These are phyloP conservation scores for Dolichopus griseipennis DNA, from an alignment of 2,888 invertebrate species.

Conservation along the genomic window DNA sequence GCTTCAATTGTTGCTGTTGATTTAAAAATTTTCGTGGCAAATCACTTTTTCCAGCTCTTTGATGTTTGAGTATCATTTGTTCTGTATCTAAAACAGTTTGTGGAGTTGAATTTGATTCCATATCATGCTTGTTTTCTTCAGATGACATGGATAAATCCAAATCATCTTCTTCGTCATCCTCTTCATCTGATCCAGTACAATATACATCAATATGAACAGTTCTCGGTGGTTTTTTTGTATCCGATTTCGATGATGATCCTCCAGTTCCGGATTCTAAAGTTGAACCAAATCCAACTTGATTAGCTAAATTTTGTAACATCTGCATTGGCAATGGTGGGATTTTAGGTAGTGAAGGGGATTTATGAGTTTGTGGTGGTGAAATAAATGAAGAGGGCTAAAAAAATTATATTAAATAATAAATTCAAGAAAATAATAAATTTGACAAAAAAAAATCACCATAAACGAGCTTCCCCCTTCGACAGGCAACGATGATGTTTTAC, in stretches of 20 bases:
- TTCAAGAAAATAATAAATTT: conserved; percentile 8
- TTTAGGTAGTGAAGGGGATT: conserved; percentile 36
- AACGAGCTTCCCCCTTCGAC: conserved; percentile 40
- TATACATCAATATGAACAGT: conserved; percentile 69
- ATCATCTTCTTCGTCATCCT: conserved; percentile 37
- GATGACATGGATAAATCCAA: conserved; percentile 36
- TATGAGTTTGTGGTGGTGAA: conserved; percentile 32
- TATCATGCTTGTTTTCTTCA: conserved; percentile 31
- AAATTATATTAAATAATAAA: conserved; percentile 12
- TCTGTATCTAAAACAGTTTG: conserved; percentile 58
- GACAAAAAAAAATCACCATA: conserved; percentile 30
- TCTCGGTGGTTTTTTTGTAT: conserved; percentile 46
- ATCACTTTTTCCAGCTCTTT: conserved; percentile 41
- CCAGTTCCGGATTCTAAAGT: background rate
- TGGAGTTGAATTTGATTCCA: conserved; percentile 49
- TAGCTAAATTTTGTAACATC: conserved; percentile 19
- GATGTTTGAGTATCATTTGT: conserved; percentile 52
- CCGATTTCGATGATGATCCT: conserved; percentile 26
- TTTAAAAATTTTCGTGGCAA: conserved; percentile 43
- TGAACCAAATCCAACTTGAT: background rate
- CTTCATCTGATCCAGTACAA: conserved; percentile 56
- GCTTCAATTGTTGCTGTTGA: conserved; percentile 18
- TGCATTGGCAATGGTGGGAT: conserved; percentile 31
- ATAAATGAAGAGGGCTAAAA: conserved; percentile 25
- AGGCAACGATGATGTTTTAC: conserved; percentile 18